These are phyloP conservation scores for Rhagonycha lutea DNA, from an alignment of 2,888 invertebrate genomes.

Conservation along the genomic window DNA sequence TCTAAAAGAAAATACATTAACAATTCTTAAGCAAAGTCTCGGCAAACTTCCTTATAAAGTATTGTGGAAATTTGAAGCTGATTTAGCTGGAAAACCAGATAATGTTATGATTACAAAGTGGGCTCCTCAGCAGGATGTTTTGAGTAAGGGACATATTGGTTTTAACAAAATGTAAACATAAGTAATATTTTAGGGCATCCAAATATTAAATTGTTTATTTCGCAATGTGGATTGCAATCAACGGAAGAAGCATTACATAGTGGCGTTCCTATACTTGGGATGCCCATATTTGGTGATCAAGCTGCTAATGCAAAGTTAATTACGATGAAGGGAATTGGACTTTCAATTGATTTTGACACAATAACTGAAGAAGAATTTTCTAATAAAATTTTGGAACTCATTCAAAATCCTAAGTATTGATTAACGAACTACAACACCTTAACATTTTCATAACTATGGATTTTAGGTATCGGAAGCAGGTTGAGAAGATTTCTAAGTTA, in stretches of 20 bases:
- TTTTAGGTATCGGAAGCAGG: too few species aligned
- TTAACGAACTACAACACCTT: not conserved
- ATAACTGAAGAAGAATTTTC: not conserved
- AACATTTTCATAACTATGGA: not conserved
- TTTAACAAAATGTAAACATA: not conserved
- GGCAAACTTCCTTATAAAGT: constrained; percentile 52
- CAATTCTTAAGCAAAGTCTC: constrained; percentile 48
- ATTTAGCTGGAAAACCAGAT: constrained; percentile 41
- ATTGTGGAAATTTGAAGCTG: constrained; percentile 54
- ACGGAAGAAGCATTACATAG: not conserved
- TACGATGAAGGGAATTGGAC: not conserved
- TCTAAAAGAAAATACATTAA: constrained; percentile 37
- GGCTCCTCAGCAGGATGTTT: constrained; percentile 52
- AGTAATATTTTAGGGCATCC: not conserved
- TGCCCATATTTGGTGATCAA: not conserved
- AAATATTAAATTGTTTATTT: not conserved
- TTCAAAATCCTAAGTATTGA: not conserved
- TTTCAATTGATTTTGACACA: not conserved
- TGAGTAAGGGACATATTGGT: constrained; percentile 39
- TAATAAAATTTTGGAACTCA: not conserved
- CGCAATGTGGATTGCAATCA: not conserved
- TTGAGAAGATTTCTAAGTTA: too few species aligned
- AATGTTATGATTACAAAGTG: constrained; percentile 54
- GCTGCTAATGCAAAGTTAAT: not conserved
- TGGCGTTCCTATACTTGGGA: not conserved